phyloP scores from a whole-genome alignment of 2,888 invertebrate genomes.

The Teleogryllus oceanicus region DNA sequence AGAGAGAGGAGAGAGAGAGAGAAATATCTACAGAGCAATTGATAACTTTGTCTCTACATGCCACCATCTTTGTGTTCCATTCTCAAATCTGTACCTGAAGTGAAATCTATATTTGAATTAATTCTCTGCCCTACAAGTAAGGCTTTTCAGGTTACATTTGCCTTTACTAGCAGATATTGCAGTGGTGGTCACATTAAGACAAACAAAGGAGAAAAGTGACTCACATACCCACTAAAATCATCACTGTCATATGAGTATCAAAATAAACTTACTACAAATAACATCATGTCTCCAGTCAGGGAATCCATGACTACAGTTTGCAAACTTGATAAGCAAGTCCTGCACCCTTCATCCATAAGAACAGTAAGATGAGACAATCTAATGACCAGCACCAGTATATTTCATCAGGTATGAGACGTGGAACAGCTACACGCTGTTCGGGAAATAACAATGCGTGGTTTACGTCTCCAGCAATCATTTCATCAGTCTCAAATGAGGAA shows the following conservation, averaged over 20 bases:
- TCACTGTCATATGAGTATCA: background rate
- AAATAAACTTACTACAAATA: slow-evolving; percentile 53
- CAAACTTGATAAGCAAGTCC: slow-evolving; percentile 90
- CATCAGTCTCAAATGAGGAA: slow-evolving; percentile 62
- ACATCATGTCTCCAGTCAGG: slow-evolving; percentile 96
- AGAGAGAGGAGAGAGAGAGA: background rate
- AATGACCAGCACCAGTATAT: slow-evolving; percentile 91
- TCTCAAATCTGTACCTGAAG: too few species aligned
- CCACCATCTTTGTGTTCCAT: too few species aligned
- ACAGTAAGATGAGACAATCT: slow-evolving; percentile 92
- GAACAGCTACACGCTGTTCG: slow-evolving; percentile 98
- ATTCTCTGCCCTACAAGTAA: too few species aligned
- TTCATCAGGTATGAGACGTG: slow-evolving; percentile 93
- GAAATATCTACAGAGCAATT: background rate
- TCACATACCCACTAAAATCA: too few species aligned
- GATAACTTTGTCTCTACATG: background rate
- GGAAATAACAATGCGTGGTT: slow-evolving; percentile 96
- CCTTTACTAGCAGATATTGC: too few species aligned
- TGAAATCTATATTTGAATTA: too few species aligned
- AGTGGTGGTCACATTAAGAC: too few species aligned
- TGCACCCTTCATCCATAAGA: slow-evolving; percentile 96
- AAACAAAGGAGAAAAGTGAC: too few species aligned
- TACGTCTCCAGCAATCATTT: slow-evolving; percentile 90
- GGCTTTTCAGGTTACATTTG: too few species aligned
- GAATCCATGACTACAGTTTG: slow-evolving; percentile 95